phyloP scores from a whole-genome alignment of 2,888 invertebrate genomes.

The Coremacera marginata region DNA sequence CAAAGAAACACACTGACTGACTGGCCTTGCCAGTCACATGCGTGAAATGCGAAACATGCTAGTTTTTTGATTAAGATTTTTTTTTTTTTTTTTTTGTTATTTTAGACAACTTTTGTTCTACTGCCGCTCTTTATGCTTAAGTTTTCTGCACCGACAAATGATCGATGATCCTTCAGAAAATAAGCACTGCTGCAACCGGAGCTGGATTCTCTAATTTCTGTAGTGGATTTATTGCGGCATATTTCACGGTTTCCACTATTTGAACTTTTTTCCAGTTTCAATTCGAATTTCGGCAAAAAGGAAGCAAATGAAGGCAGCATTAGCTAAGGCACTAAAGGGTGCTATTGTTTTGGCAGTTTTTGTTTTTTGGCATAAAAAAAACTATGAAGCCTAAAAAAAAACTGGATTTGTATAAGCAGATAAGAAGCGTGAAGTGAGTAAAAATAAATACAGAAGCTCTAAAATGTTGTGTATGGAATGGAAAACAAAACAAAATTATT shows the following conservation, averaged over 20 bases:
- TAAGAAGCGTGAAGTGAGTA: too few species aligned
- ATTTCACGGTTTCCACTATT: background rate
- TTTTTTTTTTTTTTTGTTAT: too few species aligned
- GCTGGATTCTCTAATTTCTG: background rate
- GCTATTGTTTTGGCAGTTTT: conserved; percentile 2
- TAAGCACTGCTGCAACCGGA: background rate
- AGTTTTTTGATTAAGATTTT: background rate
- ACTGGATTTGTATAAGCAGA: too few species aligned
- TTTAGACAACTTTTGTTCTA: background rate
- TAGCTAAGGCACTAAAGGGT: background rate
- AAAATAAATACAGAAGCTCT: too few species aligned
- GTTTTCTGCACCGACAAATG: conserved; percentile 8
- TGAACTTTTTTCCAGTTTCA: too few species aligned
- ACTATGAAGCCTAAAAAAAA: too few species aligned
- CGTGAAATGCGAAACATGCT: conserved; percentile 16
- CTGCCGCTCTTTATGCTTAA: background rate
- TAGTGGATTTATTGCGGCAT: conserved; percentile 2
- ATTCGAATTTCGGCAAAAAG: too few species aligned
- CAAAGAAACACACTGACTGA: background rate
- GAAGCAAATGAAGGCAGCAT: too few species aligned
- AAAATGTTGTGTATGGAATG: too few species aligned
- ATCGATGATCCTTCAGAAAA: conserved; percentile 10
- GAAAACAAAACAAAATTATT: too few species aligned
- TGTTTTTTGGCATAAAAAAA: too few species aligned
- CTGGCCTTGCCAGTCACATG: background rate